Evolutionary conservation across 2,113 vertebrate genomes (phyloP).

Genomic region (Gasterosteus aculeatus): DNA sequence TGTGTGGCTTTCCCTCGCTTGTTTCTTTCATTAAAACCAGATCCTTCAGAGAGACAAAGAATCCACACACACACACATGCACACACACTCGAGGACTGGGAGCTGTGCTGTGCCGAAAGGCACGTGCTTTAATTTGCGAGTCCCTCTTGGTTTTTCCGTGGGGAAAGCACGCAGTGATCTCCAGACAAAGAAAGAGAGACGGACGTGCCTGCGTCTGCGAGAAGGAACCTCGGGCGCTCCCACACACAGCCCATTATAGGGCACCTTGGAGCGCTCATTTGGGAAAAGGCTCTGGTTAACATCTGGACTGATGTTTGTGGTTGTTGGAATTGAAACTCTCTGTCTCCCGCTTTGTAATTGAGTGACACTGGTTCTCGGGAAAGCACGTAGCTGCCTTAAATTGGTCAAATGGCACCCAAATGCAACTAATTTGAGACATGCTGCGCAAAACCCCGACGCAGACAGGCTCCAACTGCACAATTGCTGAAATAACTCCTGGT

Average conservation of each 20-base stretch:
- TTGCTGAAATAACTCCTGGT: background rate
- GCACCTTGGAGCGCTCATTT: constrained; percentile 66
- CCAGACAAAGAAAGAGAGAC: constrained; percentile 59
- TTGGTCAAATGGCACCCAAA: constrained; percentile 6
- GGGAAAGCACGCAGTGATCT: constrained; percentile 40
- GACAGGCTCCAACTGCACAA: background rate
- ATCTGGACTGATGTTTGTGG: constrained; percentile 64
- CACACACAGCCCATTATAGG: constrained; percentile 61
- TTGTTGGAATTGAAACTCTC: constrained; percentile 47
- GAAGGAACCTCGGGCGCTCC: constrained; percentile 49
- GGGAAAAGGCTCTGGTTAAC: constrained; percentile 60
- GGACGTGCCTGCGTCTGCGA: constrained; percentile 41
- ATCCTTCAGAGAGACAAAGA: constrained; percentile 66
- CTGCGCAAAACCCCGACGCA: background rate
- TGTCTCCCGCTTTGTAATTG: constrained; percentile 47
- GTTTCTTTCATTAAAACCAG: constrained; percentile 74
- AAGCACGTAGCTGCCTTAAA: constrained; percentile 13
- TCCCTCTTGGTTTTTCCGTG: constrained; percentile 57
- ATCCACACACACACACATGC: constrained; percentile 38
- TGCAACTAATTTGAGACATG: constrained; percentile 15
- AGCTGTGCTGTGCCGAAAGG: constrained; percentile 53
- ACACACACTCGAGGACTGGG: constrained; percentile 26
- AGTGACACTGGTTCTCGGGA: constrained; percentile 34
- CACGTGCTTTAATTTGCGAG: constrained; percentile 69
- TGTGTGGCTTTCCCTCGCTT: constrained; percentile 63